Conservation (phyloP, 2,797 vertebrate species). For the Scarus forsteni region DNA sequence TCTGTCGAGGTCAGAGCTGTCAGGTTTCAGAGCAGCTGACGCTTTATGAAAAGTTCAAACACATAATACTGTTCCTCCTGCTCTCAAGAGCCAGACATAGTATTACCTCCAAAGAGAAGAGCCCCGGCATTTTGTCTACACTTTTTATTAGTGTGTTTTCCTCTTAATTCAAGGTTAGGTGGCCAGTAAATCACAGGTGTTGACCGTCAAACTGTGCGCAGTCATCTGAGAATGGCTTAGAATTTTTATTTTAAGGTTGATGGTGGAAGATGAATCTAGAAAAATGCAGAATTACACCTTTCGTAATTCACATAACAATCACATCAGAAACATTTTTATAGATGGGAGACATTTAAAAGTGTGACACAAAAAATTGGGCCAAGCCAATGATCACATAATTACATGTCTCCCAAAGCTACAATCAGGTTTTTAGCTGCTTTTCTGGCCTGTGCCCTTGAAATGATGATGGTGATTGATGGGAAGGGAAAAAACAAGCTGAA, state of each 20-base stretch:
- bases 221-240: neutral
- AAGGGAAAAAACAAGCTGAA: no score
- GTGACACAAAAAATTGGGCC: no score
- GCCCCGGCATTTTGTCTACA: constrained; percentile 5
- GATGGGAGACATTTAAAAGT: no score
- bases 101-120: constrained; percentile 14
- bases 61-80: neutral
- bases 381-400: no score
- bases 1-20: neutral
- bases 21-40: neutral
- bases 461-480: no score
- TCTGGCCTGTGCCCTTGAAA: no score
- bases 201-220: neutral
- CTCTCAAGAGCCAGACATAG: constrained; percentile 1
- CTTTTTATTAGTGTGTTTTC: constrained; percentile 26
- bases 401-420: no score
- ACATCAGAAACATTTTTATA: no score
- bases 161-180: constrained; percentile 21
- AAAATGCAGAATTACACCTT: no score
- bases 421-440: no score
- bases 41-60: neutral
- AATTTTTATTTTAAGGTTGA: neutral
- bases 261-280: neutral
- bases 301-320: no score
- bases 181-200: constrained; percentile 4